Conservation (phyloP, 2,113 vertebrate genomes). For the Emydocephalus ijimae region DNA sequence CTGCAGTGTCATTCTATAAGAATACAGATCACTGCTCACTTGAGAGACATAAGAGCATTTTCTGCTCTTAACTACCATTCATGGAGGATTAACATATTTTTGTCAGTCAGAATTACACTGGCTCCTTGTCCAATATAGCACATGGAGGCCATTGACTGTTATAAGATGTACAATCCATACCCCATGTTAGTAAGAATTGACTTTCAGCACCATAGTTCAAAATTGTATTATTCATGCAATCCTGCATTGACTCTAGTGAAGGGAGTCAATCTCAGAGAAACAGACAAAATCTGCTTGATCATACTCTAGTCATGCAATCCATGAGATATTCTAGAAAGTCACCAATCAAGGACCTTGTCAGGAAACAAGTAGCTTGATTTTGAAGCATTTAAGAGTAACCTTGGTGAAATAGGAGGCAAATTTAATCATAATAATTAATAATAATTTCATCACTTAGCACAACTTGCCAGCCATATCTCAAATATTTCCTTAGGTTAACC, state of each 20-base stretch:
- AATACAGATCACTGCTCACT: slow-evolving; percentile 17
- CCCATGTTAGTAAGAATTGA: background rate
- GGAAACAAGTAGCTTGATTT: background rate
- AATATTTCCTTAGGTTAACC: background rate
- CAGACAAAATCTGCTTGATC: background rate
- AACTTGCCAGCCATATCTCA: background rate
- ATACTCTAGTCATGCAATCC: background rate
- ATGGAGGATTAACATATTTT: background rate
- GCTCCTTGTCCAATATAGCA: background rate
- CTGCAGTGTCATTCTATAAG: background rate
- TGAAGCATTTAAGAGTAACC: background rate
- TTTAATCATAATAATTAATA: background rate
- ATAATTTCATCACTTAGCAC: background rate
- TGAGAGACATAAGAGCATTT: background rate
- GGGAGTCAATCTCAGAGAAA: background rate
- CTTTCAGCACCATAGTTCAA: background rate
- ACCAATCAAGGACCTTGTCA: background rate
- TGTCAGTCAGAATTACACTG: background rate
- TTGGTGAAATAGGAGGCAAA: background rate
- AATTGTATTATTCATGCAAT: background rate
- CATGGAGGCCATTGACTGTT: background rate
- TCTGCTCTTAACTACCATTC: background rate
- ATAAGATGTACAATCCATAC: background rate
- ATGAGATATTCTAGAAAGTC: background rate
- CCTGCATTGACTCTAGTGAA: background rate